These are phyloP conservation scores for Pseudopleuronectes americanus DNA, from an alignment of 2,797 vertebrate species.

Conservation along the genomic window DNA sequence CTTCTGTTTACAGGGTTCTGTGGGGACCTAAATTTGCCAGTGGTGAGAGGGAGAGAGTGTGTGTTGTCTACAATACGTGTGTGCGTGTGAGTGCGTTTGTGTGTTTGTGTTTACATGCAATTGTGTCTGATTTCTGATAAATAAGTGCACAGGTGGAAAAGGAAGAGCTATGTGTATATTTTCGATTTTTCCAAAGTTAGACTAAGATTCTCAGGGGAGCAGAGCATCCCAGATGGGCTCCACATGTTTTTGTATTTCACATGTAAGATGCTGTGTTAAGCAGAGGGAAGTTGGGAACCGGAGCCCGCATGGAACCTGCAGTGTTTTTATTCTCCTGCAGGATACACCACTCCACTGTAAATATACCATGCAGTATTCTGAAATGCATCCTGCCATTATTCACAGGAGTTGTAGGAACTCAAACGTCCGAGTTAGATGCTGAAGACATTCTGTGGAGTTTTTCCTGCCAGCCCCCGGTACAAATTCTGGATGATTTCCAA, in stretches of 20 bases:
- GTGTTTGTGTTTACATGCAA: neutral
- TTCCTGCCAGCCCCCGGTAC: too few species aligned
- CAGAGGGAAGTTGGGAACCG: neutral
- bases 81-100: neutral
- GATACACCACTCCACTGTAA: neutral
- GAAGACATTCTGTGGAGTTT: too few species aligned
- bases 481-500: too few species aligned
- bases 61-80: constrained; percentile 16
- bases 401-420: too few species aligned
- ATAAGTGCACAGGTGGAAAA: constrained; percentile 2
- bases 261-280: neutral
- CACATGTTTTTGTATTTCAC: constrained; percentile 10
- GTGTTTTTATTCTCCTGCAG: neutral
- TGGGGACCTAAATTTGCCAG: constrained; percentile 54
- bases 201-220: neutral
- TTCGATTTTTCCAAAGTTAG: constrained; percentile 12
- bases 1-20: constrained; percentile 64
- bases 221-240: neutral
- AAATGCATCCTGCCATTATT: too few species aligned
- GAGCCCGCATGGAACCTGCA: neutral
- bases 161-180: constrained; percentile 5
- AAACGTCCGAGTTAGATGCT: too few species aligned
- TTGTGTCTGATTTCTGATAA: constrained; percentile 18
- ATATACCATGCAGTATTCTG: neutral
- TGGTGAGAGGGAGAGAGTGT: constrained; percentile 34